Evolutionary conservation across 37 sponge, comb jelly and placozoan genomes (phyloP), one percentile per base, ranked within the genome.

Genomic region (Mnemiopsis leidyi): DNA sequence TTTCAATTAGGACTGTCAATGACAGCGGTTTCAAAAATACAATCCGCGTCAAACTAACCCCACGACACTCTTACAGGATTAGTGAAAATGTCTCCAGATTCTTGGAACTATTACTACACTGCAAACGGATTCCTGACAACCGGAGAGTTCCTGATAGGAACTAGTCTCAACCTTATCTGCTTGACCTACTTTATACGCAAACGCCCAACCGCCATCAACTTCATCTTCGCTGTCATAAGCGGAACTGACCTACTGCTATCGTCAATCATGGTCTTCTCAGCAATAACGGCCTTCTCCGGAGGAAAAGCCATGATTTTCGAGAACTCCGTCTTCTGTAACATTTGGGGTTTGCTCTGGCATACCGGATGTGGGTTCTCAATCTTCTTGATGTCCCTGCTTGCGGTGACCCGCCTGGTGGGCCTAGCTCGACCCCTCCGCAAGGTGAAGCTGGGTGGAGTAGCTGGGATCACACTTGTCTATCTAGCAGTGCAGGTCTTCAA

Each of bases 321-420:
- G 25, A 39, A 40, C 61, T 1, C 0, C 2, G 26, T 85, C n/a
- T 85, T 85, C 90, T 85, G 90, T 29, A 85, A 85, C 48, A 18
- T 85, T 7, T 85, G 90, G 90, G 90, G 90, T 5, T 2, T 85
- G 48, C 29, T 85, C 38, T 85, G 90, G 90, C 90, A 85, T 39
- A 85, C 90, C 39, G 90, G 48, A 0, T 28, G 61, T 39, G 90
- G 90, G 29, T 85, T 85, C 61, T 85, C 90, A n/a, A 85, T 85
- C 23, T 85, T 39, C 48, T 61, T 85, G 61, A 85, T 85, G 40
- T 39, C 90, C 0, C 48, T 85, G 36, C 48, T 85, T 2, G 40
- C 90, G 24, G 25, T 39, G 0, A 40, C 61, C 1, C 32, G 90
- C 23, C 39, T 39, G 90, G 25, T 35, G 28, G 23, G 90, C 23